phyloP scores from a whole-genome alignment of 1,140 invertebrate genomes.

The Kradibia gibbosae region DNA sequence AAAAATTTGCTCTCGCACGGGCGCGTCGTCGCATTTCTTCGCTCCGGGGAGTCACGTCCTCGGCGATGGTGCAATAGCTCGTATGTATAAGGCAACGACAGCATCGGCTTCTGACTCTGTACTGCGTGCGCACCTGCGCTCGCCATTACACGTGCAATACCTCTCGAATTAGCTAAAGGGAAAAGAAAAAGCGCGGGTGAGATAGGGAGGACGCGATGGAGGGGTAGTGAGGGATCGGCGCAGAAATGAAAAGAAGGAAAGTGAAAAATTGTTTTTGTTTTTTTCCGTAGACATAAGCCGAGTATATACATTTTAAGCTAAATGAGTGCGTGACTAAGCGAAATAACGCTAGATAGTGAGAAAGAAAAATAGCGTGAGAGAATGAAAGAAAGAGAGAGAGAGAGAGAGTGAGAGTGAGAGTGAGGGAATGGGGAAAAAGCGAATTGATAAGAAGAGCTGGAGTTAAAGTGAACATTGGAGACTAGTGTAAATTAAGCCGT shows the following conservation, averaged over 20 bases:
- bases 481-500: slow-evolving; percentile 57
- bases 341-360: background rate
- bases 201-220: too few species aligned
- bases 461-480: slow-evolving; percentile 26
- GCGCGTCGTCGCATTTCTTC: background rate
- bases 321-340: slow-evolving; percentile 45
- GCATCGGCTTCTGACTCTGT: background rate
- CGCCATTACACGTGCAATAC: slow-evolving; percentile 57
- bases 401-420: background rate
- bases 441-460: background rate
- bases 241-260: too few species aligned
- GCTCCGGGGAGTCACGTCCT: background rate
- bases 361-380: background rate
- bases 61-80: slow-evolving; percentile 25
- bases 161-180: slow-evolving; percentile 59
- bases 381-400: slow-evolving; percentile 6
- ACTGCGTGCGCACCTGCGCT: slow-evolving; percentile 8
- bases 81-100: slow-evolving; percentile 28
- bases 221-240: too few species aligned
- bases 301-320: slow-evolving; percentile 30
- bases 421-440: background rate
- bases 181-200: slow-evolving; percentile 52
- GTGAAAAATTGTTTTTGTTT: slow-evolving; percentile 32
- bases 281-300: slow-evolving; percentile 31
- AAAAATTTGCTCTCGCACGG: slow-evolving; percentile 32